These are phyloP conservation scores for Octopus sinensis DNA, from an alignment of 1,140 invertebrate genomes.

Conservation along the genomic window DNA sequence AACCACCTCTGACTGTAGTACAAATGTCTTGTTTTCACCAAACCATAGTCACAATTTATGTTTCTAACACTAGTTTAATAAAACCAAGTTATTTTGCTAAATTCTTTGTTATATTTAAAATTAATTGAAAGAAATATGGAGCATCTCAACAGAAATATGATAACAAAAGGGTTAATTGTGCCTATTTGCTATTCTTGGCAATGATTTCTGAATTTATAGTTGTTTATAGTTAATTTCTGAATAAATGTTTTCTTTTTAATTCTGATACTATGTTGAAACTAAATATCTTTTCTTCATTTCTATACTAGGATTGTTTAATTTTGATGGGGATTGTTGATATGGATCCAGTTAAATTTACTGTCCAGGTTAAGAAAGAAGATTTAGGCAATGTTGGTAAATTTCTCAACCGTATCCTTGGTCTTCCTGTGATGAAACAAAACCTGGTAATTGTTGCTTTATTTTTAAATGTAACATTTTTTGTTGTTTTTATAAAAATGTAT, in stretches of 20 bases:
- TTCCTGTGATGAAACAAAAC: conserved; percentile 45
- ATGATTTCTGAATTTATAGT: too few relatives aligned
- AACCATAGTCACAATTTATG: too few relatives aligned
- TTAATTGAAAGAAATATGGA: too few relatives aligned
- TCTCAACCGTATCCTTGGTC: conserved; percentile 50
- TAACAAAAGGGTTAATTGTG: too few relatives aligned
- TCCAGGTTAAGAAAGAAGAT: conserved; percentile 40
- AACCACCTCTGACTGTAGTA: too few relatives aligned
- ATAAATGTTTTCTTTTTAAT: neutral
- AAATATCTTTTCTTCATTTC: neutral
- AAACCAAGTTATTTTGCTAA: too few relatives aligned
- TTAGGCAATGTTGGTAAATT: conserved; percentile 47
- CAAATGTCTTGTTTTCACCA: too few relatives aligned
- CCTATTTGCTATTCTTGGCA: too few relatives aligned
- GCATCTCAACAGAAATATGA: too few relatives aligned
- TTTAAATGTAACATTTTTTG: neutral
- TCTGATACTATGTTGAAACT: too few relatives aligned
- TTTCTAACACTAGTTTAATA: too few relatives aligned
- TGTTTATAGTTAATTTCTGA: neutral
- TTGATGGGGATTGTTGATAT: conserved; percentile 48
- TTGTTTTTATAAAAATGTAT: conserved; percentile 9
- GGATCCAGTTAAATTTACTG: conserved; percentile 32
- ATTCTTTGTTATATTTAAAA: too few relatives aligned
- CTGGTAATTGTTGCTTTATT: conserved; percentile 32
- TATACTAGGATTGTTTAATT: conserved; percentile 42